Conservation (phyloP, 2,888 invertebrate species). For the Acanthosepion esculentum region DNA sequence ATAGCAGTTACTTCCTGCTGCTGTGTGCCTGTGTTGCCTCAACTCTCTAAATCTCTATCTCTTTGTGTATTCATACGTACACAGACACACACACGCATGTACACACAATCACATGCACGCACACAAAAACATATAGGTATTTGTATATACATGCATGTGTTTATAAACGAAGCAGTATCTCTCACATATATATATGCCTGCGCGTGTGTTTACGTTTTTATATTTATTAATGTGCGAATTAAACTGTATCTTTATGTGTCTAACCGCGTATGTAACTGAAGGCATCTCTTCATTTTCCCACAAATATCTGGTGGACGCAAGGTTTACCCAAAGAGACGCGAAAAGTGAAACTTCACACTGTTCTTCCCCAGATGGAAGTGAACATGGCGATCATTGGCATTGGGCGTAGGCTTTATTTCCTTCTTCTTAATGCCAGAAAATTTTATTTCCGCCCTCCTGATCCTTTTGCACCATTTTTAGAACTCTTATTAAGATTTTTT, state of each 20-base stretch:
- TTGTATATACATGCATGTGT: background rate
- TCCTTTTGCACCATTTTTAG: background rate
- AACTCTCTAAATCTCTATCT: background rate
- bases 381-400: background rate
- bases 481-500: background rate
- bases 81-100: background rate
- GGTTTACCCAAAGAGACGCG: background rate
- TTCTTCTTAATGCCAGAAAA: background rate
- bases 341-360: slow-evolving; percentile 16
- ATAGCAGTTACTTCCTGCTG: too few species aligned
- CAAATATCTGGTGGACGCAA: background rate
- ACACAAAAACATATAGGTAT: background rate
- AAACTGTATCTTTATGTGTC: background rate
- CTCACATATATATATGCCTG: background rate
- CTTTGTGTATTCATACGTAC: background rate
- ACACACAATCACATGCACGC: too few species aligned
- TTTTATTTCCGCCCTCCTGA: too few species aligned
- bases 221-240: background rate
- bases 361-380: slow-evolving; percentile 21
- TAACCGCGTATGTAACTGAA: background rate
- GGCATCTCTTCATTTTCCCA: background rate
- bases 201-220: background rate
- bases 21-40: too few species aligned
- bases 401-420: background rate
- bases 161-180: too few species aligned